A percentile compares a stretch with the other conserved stretches of the same genome.
These are phyloP conservation scores for Gandaritis pyraliata DNA, from an alignment of 2,888 invertebrate species.

Conservation along the genomic window DNA sequence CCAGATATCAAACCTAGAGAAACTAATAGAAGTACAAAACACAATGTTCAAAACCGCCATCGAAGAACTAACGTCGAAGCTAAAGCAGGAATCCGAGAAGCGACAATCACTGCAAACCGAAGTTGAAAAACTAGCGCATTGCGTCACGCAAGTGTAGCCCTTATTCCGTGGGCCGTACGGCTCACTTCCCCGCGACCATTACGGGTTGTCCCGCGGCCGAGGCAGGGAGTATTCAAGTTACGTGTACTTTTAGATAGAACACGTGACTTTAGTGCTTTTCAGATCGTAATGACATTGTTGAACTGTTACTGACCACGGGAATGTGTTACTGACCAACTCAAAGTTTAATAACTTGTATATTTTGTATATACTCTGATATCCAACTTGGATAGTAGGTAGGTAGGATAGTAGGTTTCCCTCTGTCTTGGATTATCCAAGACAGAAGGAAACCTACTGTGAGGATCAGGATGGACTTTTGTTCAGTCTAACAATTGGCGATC, in stretches of 20 bases:
- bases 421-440: too few relatives aligned
- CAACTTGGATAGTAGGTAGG: too few relatives aligned
- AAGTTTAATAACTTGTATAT: too few relatives aligned
- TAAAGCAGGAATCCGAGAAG: conserved; percentile 86
- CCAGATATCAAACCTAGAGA: conserved; percentile 84
- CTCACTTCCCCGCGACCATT: conserved; percentile 33
- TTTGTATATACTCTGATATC: too few relatives aligned
- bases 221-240: conserved; percentile 55
- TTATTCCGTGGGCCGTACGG: conserved; percentile 37
- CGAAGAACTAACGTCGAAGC: conserved; percentile 85
- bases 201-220: conserved; percentile 39
- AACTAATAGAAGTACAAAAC: conserved; percentile 84
- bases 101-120: conserved; percentile 86
- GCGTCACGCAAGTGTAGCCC: conserved; percentile 88
- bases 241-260: conserved; percentile 49
- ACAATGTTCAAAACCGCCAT: conserved; percentile 85
- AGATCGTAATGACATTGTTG: background rate
- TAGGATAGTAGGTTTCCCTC: too few relatives aligned
- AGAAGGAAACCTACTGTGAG: too few relatives aligned
- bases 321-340: background rate
- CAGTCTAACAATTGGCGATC: too few relatives aligned
- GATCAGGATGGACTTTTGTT: too few relatives aligned
- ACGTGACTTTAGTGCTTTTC: conserved; percentile 18
- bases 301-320: conserved; percentile 6
- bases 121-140: conserved; percentile 88